Evolutionary conservation across 2,113 vertebrate species (phyloP).

Genomic region (Rafetus swinhoei): DNA sequence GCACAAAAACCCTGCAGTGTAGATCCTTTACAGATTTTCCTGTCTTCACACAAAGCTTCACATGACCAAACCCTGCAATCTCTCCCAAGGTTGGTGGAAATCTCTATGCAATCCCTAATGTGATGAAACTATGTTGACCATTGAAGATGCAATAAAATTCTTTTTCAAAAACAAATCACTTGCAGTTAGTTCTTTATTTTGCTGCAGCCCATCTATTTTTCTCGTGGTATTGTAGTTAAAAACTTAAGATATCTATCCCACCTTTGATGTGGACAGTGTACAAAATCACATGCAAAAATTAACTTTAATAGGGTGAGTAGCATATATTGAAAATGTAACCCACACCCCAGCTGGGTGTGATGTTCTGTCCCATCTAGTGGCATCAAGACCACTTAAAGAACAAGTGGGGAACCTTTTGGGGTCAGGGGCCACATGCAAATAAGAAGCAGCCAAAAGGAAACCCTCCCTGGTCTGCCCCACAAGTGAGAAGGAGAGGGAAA

Average conservation of each 20-base stretch:
- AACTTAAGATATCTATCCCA: neutral
- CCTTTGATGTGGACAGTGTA: neutral
- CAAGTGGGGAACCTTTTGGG: no score
- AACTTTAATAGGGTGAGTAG: neutral
- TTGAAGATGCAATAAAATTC: neutral
- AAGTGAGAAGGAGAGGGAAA: no score
- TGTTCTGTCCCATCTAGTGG: no score
- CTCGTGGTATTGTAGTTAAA: neutral
- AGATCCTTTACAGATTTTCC: no score
- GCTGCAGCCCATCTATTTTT: neutral
- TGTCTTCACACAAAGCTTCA: no score
- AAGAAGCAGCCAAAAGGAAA: no score
- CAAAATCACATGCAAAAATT: neutral
- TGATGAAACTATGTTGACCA: neutral
- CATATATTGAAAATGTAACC: neutral
- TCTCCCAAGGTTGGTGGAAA: neutral
- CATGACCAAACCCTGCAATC: no score
- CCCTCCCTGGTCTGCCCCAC: no score
- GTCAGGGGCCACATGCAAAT: no score
- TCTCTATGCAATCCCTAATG: neutral
- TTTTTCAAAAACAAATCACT: neutral
- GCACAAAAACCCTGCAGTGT: no score
- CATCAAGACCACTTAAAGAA: no score
- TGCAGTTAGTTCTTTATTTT: conserved; percentile 4
- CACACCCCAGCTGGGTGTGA: no score